These are phyloP conservation scores for Cryptus armator DNA, from an alignment of 2,888 invertebrate species.

Conservation along the genomic window DNA sequence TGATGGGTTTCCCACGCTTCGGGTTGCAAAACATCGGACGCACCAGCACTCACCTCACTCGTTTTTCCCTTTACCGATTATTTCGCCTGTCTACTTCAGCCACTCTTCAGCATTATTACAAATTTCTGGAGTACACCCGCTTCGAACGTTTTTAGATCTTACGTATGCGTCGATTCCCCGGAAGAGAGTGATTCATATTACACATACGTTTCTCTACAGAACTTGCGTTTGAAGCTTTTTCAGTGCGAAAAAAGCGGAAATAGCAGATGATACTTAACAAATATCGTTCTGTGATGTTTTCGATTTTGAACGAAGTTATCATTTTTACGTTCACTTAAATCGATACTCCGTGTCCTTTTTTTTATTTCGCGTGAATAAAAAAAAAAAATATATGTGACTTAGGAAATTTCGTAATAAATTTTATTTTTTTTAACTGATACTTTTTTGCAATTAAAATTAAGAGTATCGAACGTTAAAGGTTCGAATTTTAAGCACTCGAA, in stretches of 20 bases:
- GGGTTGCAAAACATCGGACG: conserved; percentile 77
- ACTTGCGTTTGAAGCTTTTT: neutral
- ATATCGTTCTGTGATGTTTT: neutral
- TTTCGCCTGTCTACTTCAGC: conserved; percentile 41
- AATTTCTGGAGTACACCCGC: conserved; percentile 27
- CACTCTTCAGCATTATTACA: conserved; percentile 49
- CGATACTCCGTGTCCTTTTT: too few species aligned
- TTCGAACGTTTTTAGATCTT: conserved; percentile 7
- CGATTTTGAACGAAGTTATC: too few species aligned
- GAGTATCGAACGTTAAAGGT: too few species aligned
- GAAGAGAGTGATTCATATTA: conserved; percentile 25
- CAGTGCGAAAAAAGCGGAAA: neutral
- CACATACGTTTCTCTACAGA: neutral
- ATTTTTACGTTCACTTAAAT: too few species aligned
- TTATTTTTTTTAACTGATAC: too few species aligned
- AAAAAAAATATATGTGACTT: too few species aligned
- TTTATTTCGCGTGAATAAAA: too few species aligned
- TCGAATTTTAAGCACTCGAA: too few species aligned
- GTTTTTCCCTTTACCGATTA: conserved; percentile 58
- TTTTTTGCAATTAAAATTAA: too few species aligned
- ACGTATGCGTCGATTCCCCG: conserved; percentile 38
- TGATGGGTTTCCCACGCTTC: conserved; percentile 78
- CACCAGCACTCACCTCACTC: conserved; percentile 50
- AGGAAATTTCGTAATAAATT: too few species aligned
- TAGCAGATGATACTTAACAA: neutral